Base-by-base conservation (phyloP, 2,888 invertebrate genomes). In the Acanthococcus lagerstroemiae region DNA sequence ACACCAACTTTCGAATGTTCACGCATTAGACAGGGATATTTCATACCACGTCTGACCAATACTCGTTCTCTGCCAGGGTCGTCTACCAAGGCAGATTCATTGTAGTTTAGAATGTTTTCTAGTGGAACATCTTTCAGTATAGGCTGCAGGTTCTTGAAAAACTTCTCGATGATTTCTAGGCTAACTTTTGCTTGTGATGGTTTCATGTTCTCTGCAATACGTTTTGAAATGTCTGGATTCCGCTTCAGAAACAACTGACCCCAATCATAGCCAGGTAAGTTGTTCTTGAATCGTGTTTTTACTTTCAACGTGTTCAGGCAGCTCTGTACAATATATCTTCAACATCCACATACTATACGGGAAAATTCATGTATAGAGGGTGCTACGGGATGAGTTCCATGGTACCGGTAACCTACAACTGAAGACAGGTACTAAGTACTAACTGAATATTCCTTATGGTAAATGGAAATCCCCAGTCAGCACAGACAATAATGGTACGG, bases 21-120 rank as follows among this genome's bases (percentile, higher is more conserved):
- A 65, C 73, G 71, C 7, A 74, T 70, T 25, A 72, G 52, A 54
- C 75, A 73, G 27, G 74, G 72, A 67, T 76, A 72, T 67, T 75
- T 74, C 9, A 61, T 57, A 5, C 73, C 73, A 63, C 72, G 56
- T 58, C 71, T 69, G n/a, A 68, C 68, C 45, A 74, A 69, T 9
- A 71, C 67, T 66, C 70, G 72, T 60, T 70, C 72, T 44, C 58
- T 69, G 0, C 73, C 74, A 26, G 74, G 74, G 66, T 77, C 73
- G 67, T 76, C 75, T 6, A 56, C 56, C 5, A 37, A 27, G 4
- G 56, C 56, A 37, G 56, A 37, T 37, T 56, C 37, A 19, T 56
- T 21, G 4, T 56, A 56, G 4, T 56, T 56, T 37, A 56, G 3
- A n/a, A 56, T 56, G 19, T 56, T 56, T 9, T 27, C 37, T 9